Evolutionary conservation across 2,888 invertebrate species (phyloP), one percentile per base, ranked within the genome.

Genomic region (Dendrolimus pini): DNA sequence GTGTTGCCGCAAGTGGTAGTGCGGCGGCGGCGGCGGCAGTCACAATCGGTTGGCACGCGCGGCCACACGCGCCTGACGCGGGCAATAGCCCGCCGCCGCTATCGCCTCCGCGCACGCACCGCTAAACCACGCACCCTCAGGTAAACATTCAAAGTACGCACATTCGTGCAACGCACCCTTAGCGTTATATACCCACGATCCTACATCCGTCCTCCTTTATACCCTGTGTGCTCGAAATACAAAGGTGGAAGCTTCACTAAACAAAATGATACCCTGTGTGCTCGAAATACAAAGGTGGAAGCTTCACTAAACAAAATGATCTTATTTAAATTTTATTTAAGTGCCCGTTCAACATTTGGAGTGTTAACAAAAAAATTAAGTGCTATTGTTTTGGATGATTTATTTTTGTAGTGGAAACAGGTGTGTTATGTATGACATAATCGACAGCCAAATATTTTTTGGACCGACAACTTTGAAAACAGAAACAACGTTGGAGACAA

Each of bases 61-160:
- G 89, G 83, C 75, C 82, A 85, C 82, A 86, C 89, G 89, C 86
- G 88, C 83, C 74, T 67, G 67, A 69, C 74, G 83, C 83, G 82
- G 82, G 81, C 75, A 74, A 75, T 77, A 70, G 69, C 60, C 74
- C 77, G 74, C 80, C 69, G 62, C 67, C 74, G 69, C 74, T 67
- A 64, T 73, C 73, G 72, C 72, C 67, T 60, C 74, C 77, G 80
- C 82, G 68, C 61, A 73, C 78, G 72, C 82, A 75, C 70, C 75
- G 66, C 67, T 66, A 66, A 72, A 69, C 72, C 68, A 70, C 78
- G 64, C 71, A 74, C 70, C 71, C 72, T 70, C 88, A 89, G 89
- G 89, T 89, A 89, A 88, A 85, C 82, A 81, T 59, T 53, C 56
- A 58, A 56, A 54, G 52, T 52, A 56, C 56, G 66, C 58, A 61